phyloP scores from a whole-genome alignment of 2,113 vertebrate species.

The Rana temporaria region DNA sequence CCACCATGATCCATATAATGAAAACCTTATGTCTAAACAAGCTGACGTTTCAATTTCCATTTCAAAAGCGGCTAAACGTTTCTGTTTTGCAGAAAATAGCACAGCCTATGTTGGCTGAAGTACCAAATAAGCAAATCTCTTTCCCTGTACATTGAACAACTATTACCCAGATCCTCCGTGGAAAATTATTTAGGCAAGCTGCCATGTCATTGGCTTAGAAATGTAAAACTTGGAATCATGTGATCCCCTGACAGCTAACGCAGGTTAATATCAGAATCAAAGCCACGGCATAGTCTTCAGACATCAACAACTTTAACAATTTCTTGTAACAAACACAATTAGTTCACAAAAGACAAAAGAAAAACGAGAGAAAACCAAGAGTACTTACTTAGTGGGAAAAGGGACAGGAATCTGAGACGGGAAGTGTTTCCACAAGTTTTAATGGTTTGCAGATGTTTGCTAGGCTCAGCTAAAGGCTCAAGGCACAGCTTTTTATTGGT shows the following conservation, averaged over 20 bases:
- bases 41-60: background rate
- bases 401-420: conserved; percentile 37
- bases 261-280: background rate
- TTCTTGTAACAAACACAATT: conserved; percentile 7
- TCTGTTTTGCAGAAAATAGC: background rate
- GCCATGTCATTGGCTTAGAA: conserved; percentile 10
- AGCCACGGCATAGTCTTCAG: background rate
- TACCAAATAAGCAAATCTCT: background rate
- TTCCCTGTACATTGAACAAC: background rate
- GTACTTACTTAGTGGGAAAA: conserved; percentile 35
- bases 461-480: conserved; percentile 10
- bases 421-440: conserved; percentile 32
- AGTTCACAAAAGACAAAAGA: conserved; percentile 9
- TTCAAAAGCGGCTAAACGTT: background rate
- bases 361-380: conserved; percentile 15
- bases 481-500: conserved; percentile 19
- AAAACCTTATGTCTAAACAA: background rate
- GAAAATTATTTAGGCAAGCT: conserved; percentile 8
- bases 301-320: background rate
- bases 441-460: conserved; percentile 44
- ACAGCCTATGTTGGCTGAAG: background rate
- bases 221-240: background rate
- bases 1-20: background rate
- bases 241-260: background rate
- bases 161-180: background rate